These are phyloP conservation scores for Pampusana beccarii DNA, from an alignment of 2,113 vertebrate species.

Conservation along the genomic window DNA sequence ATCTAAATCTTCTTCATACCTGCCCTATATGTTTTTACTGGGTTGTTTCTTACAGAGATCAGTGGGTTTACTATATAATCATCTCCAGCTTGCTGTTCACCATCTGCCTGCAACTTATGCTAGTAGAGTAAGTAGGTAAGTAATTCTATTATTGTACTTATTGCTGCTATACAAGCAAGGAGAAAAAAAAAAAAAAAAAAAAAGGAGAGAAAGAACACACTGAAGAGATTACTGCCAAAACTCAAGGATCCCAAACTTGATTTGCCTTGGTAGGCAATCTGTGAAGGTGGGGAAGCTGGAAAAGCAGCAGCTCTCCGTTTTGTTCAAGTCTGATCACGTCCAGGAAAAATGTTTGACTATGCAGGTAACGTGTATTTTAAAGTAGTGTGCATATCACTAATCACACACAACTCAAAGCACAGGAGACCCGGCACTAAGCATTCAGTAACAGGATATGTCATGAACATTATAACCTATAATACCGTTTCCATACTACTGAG, in stretches of 20 bases:
- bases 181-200: neutral
- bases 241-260: neutral
- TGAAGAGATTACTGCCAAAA: neutral
- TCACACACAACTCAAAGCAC: neutral
- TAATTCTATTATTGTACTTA: neutral
- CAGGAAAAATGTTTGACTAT: neutral
- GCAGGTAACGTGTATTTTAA: neutral
- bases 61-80: conserved; percentile 3
- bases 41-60: neutral
- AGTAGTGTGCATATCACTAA: neutral
- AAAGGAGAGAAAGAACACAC: neutral
- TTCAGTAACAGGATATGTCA: neutral
- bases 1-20: neutral
- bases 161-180: neutral
- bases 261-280: neutral
- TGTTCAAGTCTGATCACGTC: neutral
- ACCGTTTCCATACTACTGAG: neutral
- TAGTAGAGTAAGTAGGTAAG: neutral
- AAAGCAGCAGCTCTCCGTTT: neutral
- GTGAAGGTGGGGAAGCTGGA: neutral
- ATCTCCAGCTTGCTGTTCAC: neutral
- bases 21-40: neutral
- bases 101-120: neutral
- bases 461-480: neutral
- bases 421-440: neutral